These are phyloP conservation scores for Rafetus swinhoei DNA, from an alignment of 2,113 vertebrate genomes.

Conservation along the genomic window DNA sequence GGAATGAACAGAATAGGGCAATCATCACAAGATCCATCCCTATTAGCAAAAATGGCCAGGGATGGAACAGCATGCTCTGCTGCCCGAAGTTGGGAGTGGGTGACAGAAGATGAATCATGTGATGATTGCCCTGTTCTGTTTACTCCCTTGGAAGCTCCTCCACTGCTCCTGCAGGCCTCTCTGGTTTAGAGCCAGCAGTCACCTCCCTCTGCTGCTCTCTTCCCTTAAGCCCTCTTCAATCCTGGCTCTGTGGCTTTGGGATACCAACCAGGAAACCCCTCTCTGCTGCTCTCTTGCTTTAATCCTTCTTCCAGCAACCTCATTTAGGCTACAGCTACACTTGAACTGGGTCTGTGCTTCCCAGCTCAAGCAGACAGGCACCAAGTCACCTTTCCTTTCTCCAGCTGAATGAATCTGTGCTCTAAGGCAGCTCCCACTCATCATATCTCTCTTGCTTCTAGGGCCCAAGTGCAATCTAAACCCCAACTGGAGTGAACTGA, in stretches of 20 bases:
- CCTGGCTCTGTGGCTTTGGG: not conserved
- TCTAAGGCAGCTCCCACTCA: not conserved
- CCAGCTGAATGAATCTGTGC: not conserved
- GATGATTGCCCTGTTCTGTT: no score
- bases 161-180: not conserved
- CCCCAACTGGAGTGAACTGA: not conserved
- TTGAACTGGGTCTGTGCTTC: no score
- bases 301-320: not conserved
- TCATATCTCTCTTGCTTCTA: not conserved
- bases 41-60: no score
- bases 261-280: not conserved
- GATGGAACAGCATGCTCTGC: no score
- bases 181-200: not conserved
- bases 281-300: not conserved
- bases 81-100: no score
- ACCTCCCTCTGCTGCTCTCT: not conserved
- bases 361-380: no score
- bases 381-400: not conserved
- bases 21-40: no score
- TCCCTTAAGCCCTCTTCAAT: not conserved
- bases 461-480: not conserved
- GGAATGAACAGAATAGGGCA: no score
- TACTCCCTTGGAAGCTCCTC: not conserved
- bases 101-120: no score
- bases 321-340: no score